Evolutionary conservation across 2,797 vertebrate genomes (phyloP), one percentile per base, ranked within the genome.

Genomic region (Ctenopoma multispine): DNA sequence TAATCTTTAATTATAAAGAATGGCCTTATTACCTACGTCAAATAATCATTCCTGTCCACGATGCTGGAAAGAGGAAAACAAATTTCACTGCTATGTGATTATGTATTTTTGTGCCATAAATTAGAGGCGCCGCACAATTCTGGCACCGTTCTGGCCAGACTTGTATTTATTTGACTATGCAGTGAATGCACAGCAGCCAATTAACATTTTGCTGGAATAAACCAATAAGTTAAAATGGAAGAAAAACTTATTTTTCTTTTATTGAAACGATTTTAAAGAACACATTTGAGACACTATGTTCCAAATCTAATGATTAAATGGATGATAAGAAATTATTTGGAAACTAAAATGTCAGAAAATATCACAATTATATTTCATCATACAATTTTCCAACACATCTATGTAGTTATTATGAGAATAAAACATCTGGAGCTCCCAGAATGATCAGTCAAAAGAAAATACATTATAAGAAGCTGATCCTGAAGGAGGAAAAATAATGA

Each of bases 1-100:
- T 82, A 86, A 88, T 86, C 85, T 91, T 91, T 93, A 92, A 94
- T 93, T 92, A 90, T 90, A 88, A 89, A 83, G 81, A 89, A 89
- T 85, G 84, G 83, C 63, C 82, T 86, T 87, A 91, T 88, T 86
- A 88, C 81, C 76, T 69, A 69, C 47, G 64, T 87, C 88, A 91
- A 90, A 92, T 81, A 91, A 91, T 80, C 63, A 75, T 21, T 48
- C 59, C 46, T 17, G 68, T 78, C 83, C 68, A 83, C 41, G 38
- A 71, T 27, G 61, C 72, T 31, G 79, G 60, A 65, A 71, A 69
- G 69, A 76, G 73, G 80, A 84, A 82, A 88, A 88, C 77, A 80
- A 69, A 87, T 87, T 66, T 70, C 77, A 79, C 63, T 40, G 44
- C 67, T 63, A 36, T 10, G 27, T 83, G 77, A 72, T 80, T 70